Evolutionary conservation across 2,888 invertebrate species (phyloP).

Genomic region (Tenthredo distinguenda): DNA sequence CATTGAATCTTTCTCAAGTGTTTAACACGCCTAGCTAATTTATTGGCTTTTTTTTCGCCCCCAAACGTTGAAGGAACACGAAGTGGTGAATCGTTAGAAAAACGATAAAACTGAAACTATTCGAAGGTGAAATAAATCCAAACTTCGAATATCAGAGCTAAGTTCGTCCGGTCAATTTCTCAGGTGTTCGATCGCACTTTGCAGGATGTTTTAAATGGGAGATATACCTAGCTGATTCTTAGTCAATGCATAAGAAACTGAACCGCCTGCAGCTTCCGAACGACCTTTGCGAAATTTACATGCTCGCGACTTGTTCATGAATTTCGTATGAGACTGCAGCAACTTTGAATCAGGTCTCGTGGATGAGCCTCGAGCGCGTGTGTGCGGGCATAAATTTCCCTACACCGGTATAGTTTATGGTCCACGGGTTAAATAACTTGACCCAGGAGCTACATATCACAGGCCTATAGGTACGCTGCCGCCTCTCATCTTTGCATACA

Average conservation of each 20-base stretch:
- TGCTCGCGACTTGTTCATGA: slow-evolving; percentile 48
- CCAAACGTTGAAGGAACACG: neutral
- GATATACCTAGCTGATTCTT: neutral
- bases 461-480: slow-evolving; percentile 44
- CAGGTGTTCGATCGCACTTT: neutral
- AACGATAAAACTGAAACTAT: neutral
- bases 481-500: slow-evolving; percentile 48
- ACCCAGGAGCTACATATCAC: slow-evolving; percentile 76
- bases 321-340: slow-evolving; percentile 49
- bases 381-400: slow-evolving; percentile 69
- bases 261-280: slow-evolving; percentile 2
- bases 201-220: neutral
- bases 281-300: slow-evolving; percentile 39
- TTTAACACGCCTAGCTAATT: slow-evolving; percentile 2
- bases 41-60: neutral
- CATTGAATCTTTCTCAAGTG: slow-evolving; percentile 2
- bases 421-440: slow-evolving; percentile 76
- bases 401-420: slow-evolving; percentile 73
- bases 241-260: slow-evolving; percentile 20
- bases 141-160: neutral
- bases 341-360: slow-evolving; percentile 45
- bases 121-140: neutral
- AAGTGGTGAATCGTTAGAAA: neutral
- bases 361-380: slow-evolving; percentile 30
- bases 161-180: neutral